phyloP scores from a whole-genome alignment of 2,888 invertebrate species.

The Pheosia tremula region DNA sequence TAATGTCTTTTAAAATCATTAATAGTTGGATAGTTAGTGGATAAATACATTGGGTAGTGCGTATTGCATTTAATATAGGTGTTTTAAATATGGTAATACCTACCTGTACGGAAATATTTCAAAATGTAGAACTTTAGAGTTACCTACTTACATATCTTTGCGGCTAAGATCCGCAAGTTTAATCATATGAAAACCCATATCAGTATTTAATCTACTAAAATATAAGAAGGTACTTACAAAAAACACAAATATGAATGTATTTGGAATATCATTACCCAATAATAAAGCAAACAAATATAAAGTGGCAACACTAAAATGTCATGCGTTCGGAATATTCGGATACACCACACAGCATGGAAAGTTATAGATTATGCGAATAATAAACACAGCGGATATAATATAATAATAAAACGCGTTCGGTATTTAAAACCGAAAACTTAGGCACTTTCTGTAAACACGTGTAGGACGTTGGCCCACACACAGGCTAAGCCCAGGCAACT shows the following conservation, averaged over 20 bases:
- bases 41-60: conserved; percentile 65
- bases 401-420: not conserved
- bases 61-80: conserved; percentile 66
- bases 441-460: conserved; percentile 7
- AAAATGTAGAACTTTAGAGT: conserved; percentile 55
- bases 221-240: not conserved
- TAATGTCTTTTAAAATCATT: conserved; percentile 69
- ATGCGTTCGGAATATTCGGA: not conserved
- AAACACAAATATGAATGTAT: not conserved
- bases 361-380: not conserved
- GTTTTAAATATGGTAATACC: conserved; percentile 54
- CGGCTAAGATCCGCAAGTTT: conserved; percentile 36
- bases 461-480: no score
- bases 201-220: conserved; percentile 26
- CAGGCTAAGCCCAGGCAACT: no score
- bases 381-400: not conserved
- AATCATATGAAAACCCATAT: conserved; percentile 33
- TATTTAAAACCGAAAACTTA: not conserved
- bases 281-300: conserved; percentile 24
- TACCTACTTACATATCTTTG: conserved; percentile 76
- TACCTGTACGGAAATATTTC: conserved; percentile 44
- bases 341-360: not conserved
- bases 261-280: conserved; percentile 3
- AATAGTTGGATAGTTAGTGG: conserved; percentile 65
- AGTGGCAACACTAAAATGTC: conserved; percentile 25